Evolutionary conservation across 2,797 vertebrate species (phyloP), one percentile per base, ranked within the genome.

Genomic region (Antennarius maculatus): DNA sequence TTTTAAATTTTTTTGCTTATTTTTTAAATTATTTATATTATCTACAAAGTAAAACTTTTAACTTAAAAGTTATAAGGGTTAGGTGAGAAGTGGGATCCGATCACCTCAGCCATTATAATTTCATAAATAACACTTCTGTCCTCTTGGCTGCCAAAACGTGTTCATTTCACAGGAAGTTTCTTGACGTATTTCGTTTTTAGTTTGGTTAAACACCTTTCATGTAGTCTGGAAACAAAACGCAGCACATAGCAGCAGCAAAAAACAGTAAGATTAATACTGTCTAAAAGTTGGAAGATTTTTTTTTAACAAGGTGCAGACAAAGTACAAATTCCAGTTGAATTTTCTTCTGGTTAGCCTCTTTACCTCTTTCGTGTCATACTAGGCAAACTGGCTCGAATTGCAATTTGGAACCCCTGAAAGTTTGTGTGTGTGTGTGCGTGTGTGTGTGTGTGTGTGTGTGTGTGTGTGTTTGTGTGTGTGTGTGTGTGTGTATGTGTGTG

Each of bases 21-120:
- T 97, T 94, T 94, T 93, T 86, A 86, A 92, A 96, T 96, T 96
- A 97, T 98, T 98, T 97, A 99, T 98, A 99, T 97, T 99, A 98
- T 99, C 97, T 99, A 99, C 97, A 99, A 99, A 99, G 96, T 98
- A 98, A 98, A 98, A 97, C 95, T 96, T 95, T 97, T 97, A 97
- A 98, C 97, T 98, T 98, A 98, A 98, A 97, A 98, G 96, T 98
- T 96, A 96, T 93, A 92, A 95, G 95, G 95, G 95, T 95, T 92
- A 85, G 94, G 92, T 94, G 93, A 95, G 94, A 91, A 93, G 93
- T 94, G 94, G 92, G 86, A 89, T 89, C 82, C 80, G 84, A 93
- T 95, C 88, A 90, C 93, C 93, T 94, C 94, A 93, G 95, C 95
- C 94, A 92, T 85, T 85, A 84, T 94, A 94, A 93, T 96, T 95